Percentiles rank a stretch among this genome's conserved stretches.
Conservation (phyloP, 2,888 invertebrate species). For the Artemia sinica region DNA sequence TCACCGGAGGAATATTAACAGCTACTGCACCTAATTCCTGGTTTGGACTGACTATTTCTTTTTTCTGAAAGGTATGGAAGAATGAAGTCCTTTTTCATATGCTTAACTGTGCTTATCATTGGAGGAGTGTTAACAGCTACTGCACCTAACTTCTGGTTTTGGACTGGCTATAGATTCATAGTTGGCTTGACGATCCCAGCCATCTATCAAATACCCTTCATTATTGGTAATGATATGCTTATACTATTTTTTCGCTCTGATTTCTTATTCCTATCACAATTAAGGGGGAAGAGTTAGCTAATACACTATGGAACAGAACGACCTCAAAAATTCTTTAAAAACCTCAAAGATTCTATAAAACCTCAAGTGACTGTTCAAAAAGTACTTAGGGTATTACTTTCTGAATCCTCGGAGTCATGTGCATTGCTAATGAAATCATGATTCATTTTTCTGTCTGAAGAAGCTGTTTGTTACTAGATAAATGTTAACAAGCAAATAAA, state of each 20-base stretch:
- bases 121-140: constrained; percentile 64
- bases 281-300: no score
- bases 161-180: constrained; percentile 58
- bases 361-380: no score
- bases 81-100: constrained; percentile 65
- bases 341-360: no score
- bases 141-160: constrained; percentile 59
- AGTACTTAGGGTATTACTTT: no score
- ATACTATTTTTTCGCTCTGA: not conserved
- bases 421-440: no score
- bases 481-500: no score
- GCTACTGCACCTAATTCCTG: constrained; percentile 59
- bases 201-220: constrained; percentile 82
- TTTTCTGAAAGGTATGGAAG: constrained; percentile 49
- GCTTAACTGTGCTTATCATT: constrained; percentile 56
- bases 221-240: constrained; percentile 53
- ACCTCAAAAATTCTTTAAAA: no score
- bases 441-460: no score
- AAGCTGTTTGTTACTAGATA: no score
- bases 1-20: constrained; percentile 59
- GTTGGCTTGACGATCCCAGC: constrained; percentile 84
- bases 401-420: no score
- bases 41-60: constrained; percentile 44
- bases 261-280: no score
- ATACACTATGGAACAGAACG: no score